Conservation (phyloP, 2,797 vertebrate species). For the Phoebastria nigripes region DNA sequence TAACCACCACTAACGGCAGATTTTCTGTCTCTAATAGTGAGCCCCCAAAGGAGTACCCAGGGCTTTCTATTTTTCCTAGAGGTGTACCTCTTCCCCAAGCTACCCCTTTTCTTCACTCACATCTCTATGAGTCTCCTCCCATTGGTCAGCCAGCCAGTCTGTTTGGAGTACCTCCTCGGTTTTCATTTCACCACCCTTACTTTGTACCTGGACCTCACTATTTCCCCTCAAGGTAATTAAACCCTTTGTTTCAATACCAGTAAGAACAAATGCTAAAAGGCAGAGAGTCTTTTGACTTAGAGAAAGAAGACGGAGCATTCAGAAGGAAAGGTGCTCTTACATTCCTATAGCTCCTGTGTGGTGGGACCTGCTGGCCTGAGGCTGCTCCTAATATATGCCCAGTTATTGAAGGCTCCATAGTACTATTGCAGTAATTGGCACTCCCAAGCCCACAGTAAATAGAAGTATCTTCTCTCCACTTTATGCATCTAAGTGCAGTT, state of each 20-base stretch:
- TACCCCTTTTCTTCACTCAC: constrained; percentile 56
- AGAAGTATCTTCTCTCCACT: neutral
- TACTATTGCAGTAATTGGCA: neutral
- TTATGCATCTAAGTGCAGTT: neutral
- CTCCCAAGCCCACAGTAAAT: neutral
- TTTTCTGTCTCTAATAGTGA: constrained; percentile 60
- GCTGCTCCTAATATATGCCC: neutral
- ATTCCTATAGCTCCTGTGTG: neutral
- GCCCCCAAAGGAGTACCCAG: constrained; percentile 56
- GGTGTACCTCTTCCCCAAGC: constrained; percentile 55
- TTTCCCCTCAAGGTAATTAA: constrained; percentile 77
- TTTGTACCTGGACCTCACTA: constrained; percentile 70
- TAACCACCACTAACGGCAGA: constrained; percentile 56
- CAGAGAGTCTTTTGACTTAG: neutral
- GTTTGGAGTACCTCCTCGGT: constrained; percentile 59
- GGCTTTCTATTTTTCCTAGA: constrained; percentile 59
- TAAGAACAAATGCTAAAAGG: neutral
- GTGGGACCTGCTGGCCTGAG: neutral
- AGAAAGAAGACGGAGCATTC: neutral
- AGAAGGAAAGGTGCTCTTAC: neutral
- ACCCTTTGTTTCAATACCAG: neutral
- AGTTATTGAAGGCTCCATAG: neutral
- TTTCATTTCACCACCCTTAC: constrained; percentile 67
- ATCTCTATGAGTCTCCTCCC: constrained; percentile 58
- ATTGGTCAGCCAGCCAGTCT: constrained; percentile 50